These are phyloP conservation scores for Philopedon plagiatum DNA, from an alignment of 2,888 invertebrate species.

Conservation along the genomic window DNA sequence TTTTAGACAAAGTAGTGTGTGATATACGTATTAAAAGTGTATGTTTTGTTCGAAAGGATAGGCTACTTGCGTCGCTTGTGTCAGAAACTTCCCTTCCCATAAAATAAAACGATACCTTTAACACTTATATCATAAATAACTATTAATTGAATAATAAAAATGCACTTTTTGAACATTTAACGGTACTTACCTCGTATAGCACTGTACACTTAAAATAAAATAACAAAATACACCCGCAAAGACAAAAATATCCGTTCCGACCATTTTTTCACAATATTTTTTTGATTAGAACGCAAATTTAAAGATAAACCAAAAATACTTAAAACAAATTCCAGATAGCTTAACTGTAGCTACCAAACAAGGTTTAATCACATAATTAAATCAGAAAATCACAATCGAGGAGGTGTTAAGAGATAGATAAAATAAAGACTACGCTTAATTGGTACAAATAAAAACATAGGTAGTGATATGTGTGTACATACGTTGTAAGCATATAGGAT, in stretches of 20 bases:
- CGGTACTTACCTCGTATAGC: constrained; percentile 5
- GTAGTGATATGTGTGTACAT: neutral
- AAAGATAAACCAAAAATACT: neutral
- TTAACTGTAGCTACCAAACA: constrained; percentile 12
- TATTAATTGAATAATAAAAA: neutral
- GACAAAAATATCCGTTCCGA: neutral
- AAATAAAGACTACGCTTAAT: constrained; percentile 32
- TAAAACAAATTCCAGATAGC: neutral
- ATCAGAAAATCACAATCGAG: constrained; percentile 2
- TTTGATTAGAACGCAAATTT: neutral
- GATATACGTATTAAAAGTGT: too few relatives aligned
- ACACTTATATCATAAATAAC: too few relatives aligned
- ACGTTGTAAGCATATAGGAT: constrained; percentile 19
- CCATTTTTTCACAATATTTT: neutral
- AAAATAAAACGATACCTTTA: too few relatives aligned
- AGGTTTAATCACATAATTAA: constrained; percentile 13
- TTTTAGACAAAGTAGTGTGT: too few relatives aligned
- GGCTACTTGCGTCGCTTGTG: too few relatives aligned
- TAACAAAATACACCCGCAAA: neutral
- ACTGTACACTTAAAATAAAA: neutral
- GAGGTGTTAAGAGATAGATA: constrained; percentile 42
- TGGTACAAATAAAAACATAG: constrained; percentile 34
- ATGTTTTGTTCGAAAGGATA: too few relatives aligned
- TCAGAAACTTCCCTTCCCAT: too few relatives aligned
- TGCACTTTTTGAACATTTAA: neutral